Evolutionary conservation across 2,797 vertebrate genomes (phyloP).

Genomic region (Ptychobarbus kaznakovi): DNA sequence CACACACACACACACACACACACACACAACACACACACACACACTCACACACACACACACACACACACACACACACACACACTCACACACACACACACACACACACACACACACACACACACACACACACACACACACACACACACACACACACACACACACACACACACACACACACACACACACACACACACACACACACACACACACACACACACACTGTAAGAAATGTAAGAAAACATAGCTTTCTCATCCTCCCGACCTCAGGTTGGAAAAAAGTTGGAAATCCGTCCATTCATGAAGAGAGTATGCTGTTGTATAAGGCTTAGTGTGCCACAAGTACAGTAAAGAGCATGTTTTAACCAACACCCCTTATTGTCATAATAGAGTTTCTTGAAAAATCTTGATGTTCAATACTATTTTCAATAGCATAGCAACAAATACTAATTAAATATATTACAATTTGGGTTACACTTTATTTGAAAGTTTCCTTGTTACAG

Average conservation of each 20-base stretch:
- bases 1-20: constrained; percentile 9
- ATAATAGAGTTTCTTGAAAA: not conserved
- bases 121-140: too few species aligned
- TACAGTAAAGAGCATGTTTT: not conserved
- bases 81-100: too few species aligned
- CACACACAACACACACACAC: constrained; percentile 1
- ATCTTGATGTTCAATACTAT: not conserved
- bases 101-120: too few species aligned
- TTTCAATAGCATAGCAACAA: not conserved
- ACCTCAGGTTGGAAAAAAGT: constrained; percentile 14
- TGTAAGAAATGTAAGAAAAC: not conserved
- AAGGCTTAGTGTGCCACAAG: not conserved
- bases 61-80: too few species aligned
- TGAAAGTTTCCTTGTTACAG: not conserved
- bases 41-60: not conserved
- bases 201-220: too few species aligned
- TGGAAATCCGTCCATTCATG: not conserved
- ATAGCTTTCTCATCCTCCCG: constrained; percentile 6
- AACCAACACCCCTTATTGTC: not conserved
- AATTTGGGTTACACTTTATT: not conserved
- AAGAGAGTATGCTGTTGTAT: constrained; percentile 2
- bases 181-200: too few species aligned
- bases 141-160: too few species aligned
- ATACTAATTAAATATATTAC: not conserved
- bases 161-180: too few species aligned